Conservation (phyloP, 2,797 vertebrate genomes). For the Lophius americanus region DNA sequence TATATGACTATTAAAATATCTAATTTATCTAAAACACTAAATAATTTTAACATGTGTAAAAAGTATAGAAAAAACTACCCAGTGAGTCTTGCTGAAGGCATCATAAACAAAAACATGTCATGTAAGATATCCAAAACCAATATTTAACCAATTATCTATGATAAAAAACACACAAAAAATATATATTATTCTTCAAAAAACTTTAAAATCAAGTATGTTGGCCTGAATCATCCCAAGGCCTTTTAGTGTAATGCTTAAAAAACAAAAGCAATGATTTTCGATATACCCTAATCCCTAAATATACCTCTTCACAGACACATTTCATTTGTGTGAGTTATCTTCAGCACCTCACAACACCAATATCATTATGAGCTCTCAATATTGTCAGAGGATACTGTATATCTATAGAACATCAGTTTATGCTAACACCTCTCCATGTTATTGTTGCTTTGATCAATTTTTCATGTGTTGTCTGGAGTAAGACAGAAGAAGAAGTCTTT, state of each 20-base stretch:
- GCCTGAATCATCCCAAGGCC: neutral
- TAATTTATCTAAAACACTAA: neutral
- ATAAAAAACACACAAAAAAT: conserved; percentile 14
- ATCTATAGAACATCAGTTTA: neutral
- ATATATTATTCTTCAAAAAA: neutral
- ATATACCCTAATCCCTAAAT: neutral
- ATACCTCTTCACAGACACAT: conserved; percentile 3
- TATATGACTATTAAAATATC: no score
- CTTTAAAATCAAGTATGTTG: conserved; percentile 2
- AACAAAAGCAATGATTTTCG: neutral
- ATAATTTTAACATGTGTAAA: conserved; percentile 3
- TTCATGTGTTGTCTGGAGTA: no score
- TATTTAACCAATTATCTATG: conserved; percentile 3
- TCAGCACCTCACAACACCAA: neutral
- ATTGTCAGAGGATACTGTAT: neutral
- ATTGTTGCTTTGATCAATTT: conserved; percentile 36
- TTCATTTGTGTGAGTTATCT: neutral
- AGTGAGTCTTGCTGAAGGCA: conserved; percentile 11
- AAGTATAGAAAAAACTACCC: conserved; percentile 26
- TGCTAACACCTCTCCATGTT: neutral
- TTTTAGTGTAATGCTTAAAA: neutral
- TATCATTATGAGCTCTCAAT: neutral
- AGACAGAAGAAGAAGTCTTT: no score
- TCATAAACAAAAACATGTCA: conserved; percentile 5
- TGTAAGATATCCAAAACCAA: neutral